Evolutionary conservation across 2,888 invertebrate species (phyloP), one percentile per base, ranked within the genome.

Genomic region (Malacosoma neustria): DNA sequence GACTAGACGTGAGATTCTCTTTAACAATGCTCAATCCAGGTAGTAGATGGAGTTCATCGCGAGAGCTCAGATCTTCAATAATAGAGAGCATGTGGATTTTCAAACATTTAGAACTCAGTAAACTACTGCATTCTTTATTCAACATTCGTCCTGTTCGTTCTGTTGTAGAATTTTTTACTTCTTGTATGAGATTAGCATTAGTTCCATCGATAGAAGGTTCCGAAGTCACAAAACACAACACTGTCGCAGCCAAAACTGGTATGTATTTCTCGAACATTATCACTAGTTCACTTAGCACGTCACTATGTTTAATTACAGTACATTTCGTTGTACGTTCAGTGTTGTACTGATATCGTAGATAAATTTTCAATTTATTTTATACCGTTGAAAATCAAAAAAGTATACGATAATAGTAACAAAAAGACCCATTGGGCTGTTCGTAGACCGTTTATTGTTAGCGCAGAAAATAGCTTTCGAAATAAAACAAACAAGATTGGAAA

Each of bases 21-120:
- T 90, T 90, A 6, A 93, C 89, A 14, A 95, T 89, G 48, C 91
- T 91, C n/a, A 95, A 82, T 43, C 94, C 94, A 0, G 94, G 92
- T 5, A 93, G 59, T 7, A 95, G 87, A 43, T 87, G 88, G 3
- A 92, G 87, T 64, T 92, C 90, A 51, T 90, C 89, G 47, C 89
- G 89, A 58, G 92, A 91, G 49, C 91, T 89, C 22, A 94, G 61
- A 34, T 90, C 90, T 60, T 94, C 94, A 45, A 95, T 86, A 57
- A 94, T 90, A 3, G 92, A 91, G 1, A 93, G 88, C 33, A 93
- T 89, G 54, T 94, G 93, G 43, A 94, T 79, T 62, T 94, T 95
- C 30, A 94, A 73, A 59, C 95, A 95, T 61, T 92, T 92, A 13
- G 91, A 85, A 62, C 91, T 93, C 0, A 85, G 50, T 14, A 68